phyloP scores from a whole-genome alignment of 2,797 vertebrate genomes.

The Gadopsis marmoratus region DNA sequence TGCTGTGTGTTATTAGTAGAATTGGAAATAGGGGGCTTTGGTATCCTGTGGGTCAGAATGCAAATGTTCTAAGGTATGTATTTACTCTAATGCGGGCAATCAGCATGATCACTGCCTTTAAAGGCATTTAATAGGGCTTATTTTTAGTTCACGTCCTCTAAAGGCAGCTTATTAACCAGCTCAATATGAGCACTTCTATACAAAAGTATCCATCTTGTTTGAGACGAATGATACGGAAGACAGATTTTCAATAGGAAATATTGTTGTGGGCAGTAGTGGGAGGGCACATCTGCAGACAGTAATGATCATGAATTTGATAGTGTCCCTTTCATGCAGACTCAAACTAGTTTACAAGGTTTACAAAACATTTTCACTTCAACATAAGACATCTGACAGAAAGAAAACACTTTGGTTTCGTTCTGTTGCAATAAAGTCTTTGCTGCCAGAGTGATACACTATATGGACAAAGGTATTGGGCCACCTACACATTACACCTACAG shows the following conservation, averaged over 20 bases:
- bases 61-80: conserved; percentile 33
- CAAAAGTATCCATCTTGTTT: conserved; percentile 17
- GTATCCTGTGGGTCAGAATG: conserved; percentile 14
- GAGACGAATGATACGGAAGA: conserved; percentile 10
- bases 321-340: background rate
- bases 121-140: conserved; percentile 42
- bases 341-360: background rate
- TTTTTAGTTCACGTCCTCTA: conserved; percentile 21
- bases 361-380: background rate
- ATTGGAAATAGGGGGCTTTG: conserved; percentile 26
- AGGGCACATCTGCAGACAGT: conserved; percentile 1
- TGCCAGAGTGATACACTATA: too few species aligned
- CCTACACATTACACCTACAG: too few species aligned
- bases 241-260: conserved; percentile 16
- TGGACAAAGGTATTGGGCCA: too few species aligned
- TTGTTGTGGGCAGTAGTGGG: conserved; percentile 18
- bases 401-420: background rate
- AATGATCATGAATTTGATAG: conserved; percentile 3
- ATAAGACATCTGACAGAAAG: background rate
- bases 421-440: background rate
- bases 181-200: conserved; percentile 5
- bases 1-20: conserved; percentile 11
- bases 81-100: conserved; percentile 56
- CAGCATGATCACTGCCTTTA: conserved; percentile 41
- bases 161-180: conserved; percentile 20